Percentiles rank a stretch among this genome's conserved stretches.
Evolutionary conservation across 2,797 vertebrate species (phyloP).

Genomic region (Tokudaia tokunoshimensis): DNA sequence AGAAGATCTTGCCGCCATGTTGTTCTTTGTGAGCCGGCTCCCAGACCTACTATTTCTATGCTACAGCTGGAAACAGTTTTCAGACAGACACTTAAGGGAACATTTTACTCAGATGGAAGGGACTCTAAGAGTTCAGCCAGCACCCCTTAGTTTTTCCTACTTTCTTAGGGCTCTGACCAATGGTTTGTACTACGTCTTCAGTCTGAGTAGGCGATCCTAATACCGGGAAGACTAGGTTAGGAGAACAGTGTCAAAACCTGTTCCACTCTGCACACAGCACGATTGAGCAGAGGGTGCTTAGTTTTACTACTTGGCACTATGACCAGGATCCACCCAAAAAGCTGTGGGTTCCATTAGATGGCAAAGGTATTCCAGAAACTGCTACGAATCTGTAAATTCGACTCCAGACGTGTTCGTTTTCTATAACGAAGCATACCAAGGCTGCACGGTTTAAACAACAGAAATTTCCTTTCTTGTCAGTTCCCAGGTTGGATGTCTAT

Average conservation of each 20-base stretch:
- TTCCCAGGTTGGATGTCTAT: not conserved
- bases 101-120: not conserved
- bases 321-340: not conserved
- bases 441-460: not conserved
- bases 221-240: not conserved
- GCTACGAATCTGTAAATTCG: not conserved
- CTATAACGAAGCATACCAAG: not conserved
- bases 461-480: not conserved
- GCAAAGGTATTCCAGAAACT: not conserved
- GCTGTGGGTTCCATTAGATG: not conserved
- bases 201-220: not conserved
- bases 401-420: not conserved
- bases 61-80: not conserved
- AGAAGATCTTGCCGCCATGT: accelerated
- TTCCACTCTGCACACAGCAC: accelerated
- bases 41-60: not conserved
- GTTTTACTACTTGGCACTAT: not conserved
- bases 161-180: not conserved
- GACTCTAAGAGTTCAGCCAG: not conserved
- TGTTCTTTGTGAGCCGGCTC: accelerated
- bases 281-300: not conserved
- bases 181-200: not conserved
- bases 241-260: not conserved
- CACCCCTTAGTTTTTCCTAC: not conserved
- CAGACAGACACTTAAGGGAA: not conserved